Evolutionary conservation across 2,888 invertebrate species (phyloP).

Genomic region (Lasioglossum morio): DNA sequence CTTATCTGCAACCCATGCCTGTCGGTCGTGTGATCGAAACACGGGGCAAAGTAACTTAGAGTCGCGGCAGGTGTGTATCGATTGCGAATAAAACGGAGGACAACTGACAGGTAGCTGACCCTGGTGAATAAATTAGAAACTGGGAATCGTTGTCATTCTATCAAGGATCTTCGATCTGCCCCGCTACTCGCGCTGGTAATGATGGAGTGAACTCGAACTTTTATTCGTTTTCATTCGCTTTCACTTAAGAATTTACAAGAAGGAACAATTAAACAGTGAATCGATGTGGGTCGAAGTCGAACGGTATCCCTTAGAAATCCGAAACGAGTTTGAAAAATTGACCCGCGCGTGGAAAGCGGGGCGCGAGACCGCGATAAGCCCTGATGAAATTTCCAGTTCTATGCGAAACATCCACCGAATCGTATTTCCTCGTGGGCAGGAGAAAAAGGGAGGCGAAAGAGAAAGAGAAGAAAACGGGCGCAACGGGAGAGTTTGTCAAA

Average conservation of each 20-base stretch:
- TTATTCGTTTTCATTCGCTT: neutral
- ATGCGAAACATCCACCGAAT: neutral
- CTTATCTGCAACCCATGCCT: slow-evolving; percentile 62
- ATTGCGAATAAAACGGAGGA: slow-evolving; percentile 75
- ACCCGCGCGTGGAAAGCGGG: neutral
- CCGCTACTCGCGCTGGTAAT: neutral
- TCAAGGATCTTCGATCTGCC: slow-evolving; percentile 78
- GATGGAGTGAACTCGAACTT: neutral
- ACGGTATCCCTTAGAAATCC: neutral
- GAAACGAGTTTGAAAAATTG: neutral
- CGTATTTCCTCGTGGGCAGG: neutral
- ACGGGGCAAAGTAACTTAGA: slow-evolving; percentile 48
- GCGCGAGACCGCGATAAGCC: neutral
- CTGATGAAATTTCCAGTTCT: neutral
- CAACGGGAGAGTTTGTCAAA: slow-evolving; percentile 27
- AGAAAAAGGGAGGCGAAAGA: neutral
- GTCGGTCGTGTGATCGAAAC: slow-evolving; percentile 37
- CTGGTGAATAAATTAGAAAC: slow-evolving; percentile 79
- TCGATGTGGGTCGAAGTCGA: neutral
- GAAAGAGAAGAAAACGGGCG: neutral
- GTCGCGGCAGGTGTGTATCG: slow-evolving; percentile 70
- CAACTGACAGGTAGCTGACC: slow-evolving; percentile 78
- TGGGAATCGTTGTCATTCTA: slow-evolving; percentile 70
- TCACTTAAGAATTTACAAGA: too few species aligned
- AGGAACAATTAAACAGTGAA: neutral